Base-by-base conservation (phyloP, 2,888 invertebrate species). In the Cancer borealis region DNA sequence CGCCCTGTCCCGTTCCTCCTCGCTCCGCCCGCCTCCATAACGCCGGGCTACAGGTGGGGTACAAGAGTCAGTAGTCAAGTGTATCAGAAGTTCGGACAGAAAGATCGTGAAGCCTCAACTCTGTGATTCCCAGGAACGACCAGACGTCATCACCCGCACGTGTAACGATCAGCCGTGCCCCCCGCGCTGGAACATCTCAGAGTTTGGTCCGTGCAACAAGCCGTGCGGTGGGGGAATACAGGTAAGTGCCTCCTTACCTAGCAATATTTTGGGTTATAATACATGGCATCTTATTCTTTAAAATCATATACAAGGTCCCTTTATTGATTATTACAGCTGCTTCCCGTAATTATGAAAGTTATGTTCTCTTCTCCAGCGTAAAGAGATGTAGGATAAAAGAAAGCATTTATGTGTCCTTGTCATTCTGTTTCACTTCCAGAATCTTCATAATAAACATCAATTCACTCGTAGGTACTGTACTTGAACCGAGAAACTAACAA, bases 81-180 rank as follows among this genome's bases (percentile, higher is more conserved):
- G 99, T 96, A 98, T 99, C 0, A 97, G 98, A 95, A 98, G 98
- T 96, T 98, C 98, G 96, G 98, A 98, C 95, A 98, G 98, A 14
- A 98, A 98, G 96, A 98, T 98, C 3, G 98, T 99, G 0, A 98
- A 98, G 8, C 98, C 98, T 0, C 98, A 98, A 96, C 97, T 98
- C 96, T 99, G 99, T 96, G 98, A 98, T 60, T 98, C 98, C 0
- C 98, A 98, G 96, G 98, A 98, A 0, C 98, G 98, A 96, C 99
- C 99, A 0, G 98, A 99, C 96, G 98, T 98, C 91, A 97, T 98
- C 95, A 98, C 98, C 60, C 97, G 98, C 96, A 98, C 98, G 0
- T 99, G 99, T 97, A 99, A 99, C 96, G 99, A 99, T 96, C 98
- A 98, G 95, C 98, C 99, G 0, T 99, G 99, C 96, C 99, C 99